Evolutionary conservation across 1,140 invertebrate species (phyloP).

Genomic region (Stratiolaelaps scimitus): DNA sequence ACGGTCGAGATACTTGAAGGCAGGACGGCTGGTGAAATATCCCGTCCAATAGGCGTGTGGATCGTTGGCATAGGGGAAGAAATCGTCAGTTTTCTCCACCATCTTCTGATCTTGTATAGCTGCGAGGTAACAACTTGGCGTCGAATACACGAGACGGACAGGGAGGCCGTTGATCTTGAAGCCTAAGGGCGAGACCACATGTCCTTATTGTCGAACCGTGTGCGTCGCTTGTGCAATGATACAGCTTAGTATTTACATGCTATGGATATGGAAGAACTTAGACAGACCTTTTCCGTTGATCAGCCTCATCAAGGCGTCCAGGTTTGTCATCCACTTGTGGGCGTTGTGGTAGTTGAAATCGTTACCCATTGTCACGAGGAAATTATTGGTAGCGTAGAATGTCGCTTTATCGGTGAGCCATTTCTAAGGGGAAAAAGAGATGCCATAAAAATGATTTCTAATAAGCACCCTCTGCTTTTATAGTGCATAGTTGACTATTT

Average conservation of each 20-base stretch:
- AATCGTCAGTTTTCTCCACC: constrained; percentile 55
- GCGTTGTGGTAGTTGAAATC: constrained; percentile 51
- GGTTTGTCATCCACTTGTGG: constrained; percentile 51
- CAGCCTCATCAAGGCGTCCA: constrained; percentile 60
- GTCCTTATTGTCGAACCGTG: too few relatives aligned
- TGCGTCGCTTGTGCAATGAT: too few relatives aligned
- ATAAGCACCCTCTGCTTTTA: too few relatives aligned
- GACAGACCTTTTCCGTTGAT: constrained; percentile 40
- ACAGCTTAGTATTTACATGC: too few relatives aligned
- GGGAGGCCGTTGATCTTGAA: constrained; percentile 33
- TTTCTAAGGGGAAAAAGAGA: background rate
- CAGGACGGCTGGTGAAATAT: constrained; percentile 69
- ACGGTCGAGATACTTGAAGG: constrained; percentile 45
- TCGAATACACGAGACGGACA: constrained; percentile 61
- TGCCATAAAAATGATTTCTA: too few relatives aligned
- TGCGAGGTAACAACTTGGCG: constrained; percentile 58
- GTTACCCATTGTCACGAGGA: constrained; percentile 49
- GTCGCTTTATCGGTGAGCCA: constrained; percentile 43
- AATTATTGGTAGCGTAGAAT: constrained; percentile 41
- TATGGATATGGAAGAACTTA: background rate
- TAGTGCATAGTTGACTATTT: too few relatives aligned
- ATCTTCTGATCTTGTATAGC: constrained; percentile 48
- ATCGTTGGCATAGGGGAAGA: constrained; percentile 79
- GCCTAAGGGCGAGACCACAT: background rate
- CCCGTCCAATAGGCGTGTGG: constrained; percentile 81